Percentiles rank a stretch among this genome's conserved stretches.
phyloP scores from a whole-genome alignment of 2,113 vertebrate species.

The Tichodroma muraria region DNA sequence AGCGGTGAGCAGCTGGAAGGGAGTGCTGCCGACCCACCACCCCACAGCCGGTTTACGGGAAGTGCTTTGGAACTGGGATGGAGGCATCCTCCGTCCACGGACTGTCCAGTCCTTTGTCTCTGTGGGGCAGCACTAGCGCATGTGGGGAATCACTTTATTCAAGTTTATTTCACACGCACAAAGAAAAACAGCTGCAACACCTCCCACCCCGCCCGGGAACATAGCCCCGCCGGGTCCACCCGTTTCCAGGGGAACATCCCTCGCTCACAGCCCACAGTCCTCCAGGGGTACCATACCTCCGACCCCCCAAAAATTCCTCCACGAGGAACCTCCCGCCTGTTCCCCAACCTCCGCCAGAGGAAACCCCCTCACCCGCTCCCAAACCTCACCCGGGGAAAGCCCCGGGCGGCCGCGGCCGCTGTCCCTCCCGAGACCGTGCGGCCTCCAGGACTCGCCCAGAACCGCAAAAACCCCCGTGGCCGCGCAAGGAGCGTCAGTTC shows the following conservation, averaged over 20 bases:
- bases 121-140: too few species aligned
- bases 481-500: too few species aligned
- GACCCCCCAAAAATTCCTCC: not conserved
- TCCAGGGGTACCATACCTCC: too few species aligned
- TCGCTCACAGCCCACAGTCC: not conserved
- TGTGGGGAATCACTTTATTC: not conserved
- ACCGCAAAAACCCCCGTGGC: too few species aligned
- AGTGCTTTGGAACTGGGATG: not conserved
- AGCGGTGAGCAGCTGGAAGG: not conserved
- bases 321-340: not conserved
- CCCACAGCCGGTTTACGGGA: fast-evolving
- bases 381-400: too few species aligned
- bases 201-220: too few species aligned
- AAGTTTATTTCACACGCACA: not conserved
- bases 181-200: not conserved
- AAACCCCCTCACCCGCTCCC: too few species aligned
- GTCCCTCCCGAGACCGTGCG: too few species aligned
- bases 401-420: too few species aligned
- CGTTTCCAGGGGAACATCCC: too few species aligned
- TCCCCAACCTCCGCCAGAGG: not conserved
- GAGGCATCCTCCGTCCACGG: not conserved
- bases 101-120: too few species aligned
- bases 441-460: too few species aligned
- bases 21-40: not conserved
- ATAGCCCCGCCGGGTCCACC: not conserved